A percentile compares a stretch with the other conserved stretches of the same genome.
Evolutionary conservation across 2,888 invertebrate genomes (phyloP).

Genomic region (Oscheius myriophilus): DNA sequence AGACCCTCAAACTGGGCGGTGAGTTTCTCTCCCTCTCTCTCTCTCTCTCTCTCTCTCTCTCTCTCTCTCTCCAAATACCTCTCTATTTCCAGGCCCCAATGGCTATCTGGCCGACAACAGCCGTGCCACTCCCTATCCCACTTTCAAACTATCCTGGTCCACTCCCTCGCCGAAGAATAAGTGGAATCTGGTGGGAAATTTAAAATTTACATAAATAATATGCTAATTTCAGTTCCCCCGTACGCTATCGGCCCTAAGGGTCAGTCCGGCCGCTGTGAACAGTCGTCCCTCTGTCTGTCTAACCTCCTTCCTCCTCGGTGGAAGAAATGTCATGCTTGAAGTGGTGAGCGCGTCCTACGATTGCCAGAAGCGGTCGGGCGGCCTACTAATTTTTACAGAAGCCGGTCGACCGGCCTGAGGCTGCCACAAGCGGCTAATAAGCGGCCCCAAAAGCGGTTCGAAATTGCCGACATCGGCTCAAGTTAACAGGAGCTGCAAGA

Average conservation of each 20-base stretch:
- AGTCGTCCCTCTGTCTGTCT: slow-evolving; percentile 95
- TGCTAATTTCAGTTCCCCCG: slow-evolving; percentile 43
- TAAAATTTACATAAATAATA: background rate
- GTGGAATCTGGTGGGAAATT: slow-evolving; percentile 43
- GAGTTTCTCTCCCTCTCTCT: background rate
- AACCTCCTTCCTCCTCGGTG: slow-evolving; percentile 94
- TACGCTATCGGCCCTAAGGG: slow-evolving; percentile 79
- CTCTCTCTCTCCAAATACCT: background rate
- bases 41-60: background rate
- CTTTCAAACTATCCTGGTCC: slow-evolving; percentile 93
- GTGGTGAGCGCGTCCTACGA: slow-evolving; percentile 18
- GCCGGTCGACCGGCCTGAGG: no score
- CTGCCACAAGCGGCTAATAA: no score
- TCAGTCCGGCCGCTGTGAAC: slow-evolving; percentile 90
- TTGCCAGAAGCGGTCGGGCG: background rate
- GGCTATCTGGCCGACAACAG: slow-evolving; percentile 17
- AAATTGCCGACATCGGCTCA: no score
- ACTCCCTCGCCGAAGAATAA: slow-evolving; percentile 78
- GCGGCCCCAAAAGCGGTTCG: no score
- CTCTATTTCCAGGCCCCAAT: background rate
- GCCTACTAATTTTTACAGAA: background rate
- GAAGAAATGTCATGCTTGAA: slow-evolving; percentile 73
- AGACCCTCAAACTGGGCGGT: slow-evolving; percentile 33
- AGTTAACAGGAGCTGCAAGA: no score
- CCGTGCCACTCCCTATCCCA: slow-evolving; percentile 68